Evolutionary conservation across 1,140 invertebrate species (phyloP), one percentile per base, ranked within the genome.

Genomic region (Nixonia krombeini): DNA sequence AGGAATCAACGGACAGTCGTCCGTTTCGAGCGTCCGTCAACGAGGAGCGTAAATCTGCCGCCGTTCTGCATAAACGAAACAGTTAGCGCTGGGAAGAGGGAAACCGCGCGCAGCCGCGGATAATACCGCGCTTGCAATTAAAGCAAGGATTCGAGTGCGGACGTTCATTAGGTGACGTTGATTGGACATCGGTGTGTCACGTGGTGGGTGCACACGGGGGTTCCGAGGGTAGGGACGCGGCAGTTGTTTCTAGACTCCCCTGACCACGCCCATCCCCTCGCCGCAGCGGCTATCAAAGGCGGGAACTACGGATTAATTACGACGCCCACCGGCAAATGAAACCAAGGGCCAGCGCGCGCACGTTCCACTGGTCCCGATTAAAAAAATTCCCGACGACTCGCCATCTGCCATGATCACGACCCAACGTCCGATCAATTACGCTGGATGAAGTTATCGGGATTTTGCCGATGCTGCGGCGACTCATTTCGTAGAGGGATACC

Each of bases 241-340:
- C 77, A 75, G 72, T 82, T 83, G 80, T 84, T 84, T 84, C 79
- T 84, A 79, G 72, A 72, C 73, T 71, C 70, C 74, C 71, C 65
- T 76, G 75, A 79, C 81, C 82, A 84, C 82, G 82, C 82, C 82
- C 80, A 78, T 68, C 75, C 79, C 76, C 75, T 17, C 78, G 78
- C 79, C 74, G 64, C 72, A 72, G 70, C 67, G 63, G 51, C 75
- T 75, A 76, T 80, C 76, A 82, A 80, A 84, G 82, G 81, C 81
- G 81, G 79, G 78, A 76, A 82, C 78, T 66, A 45, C 42, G 67
- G 73, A 83, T 78, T 84, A 84, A 84, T 84, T 84, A 84, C 76
- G 73, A 83, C 82, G 82, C 82, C 82, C 81, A 82, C 79, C 72
- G 75, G 77, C 80, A 82, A 83, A 84, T 82, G 81, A 82, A 73